Percentiles rank a stretch among this genome's conserved stretches.
phyloP scores from a whole-genome alignment of 2,113 vertebrate genomes.

The Petroica traversi region DNA sequence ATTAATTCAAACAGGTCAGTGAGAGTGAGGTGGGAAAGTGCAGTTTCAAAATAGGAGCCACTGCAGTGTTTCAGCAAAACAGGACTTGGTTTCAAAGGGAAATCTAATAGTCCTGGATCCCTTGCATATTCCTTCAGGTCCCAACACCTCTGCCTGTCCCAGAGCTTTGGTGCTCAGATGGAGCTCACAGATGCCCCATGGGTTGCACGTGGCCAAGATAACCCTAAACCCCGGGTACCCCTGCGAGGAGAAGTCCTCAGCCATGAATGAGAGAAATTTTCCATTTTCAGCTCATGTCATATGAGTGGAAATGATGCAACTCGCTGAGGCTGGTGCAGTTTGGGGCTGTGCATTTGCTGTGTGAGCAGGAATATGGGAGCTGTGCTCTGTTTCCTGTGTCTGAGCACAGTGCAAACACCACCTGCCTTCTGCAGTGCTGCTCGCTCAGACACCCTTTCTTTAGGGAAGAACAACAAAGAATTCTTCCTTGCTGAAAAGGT shows the following conservation, averaged over 20 bases:
- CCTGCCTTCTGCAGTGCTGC: accelerated
- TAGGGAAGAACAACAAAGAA: constrained; percentile 18
- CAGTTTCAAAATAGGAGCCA: neutral
- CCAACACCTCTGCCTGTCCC: neutral
- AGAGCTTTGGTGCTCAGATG: neutral
- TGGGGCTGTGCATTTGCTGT: neutral
- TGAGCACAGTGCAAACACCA: neutral
- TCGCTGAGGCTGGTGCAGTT: neutral
- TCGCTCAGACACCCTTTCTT: neutral
- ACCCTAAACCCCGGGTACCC: neutral
- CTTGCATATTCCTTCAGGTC: neutral
- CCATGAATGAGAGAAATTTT: neutral
- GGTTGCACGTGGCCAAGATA: accelerated
- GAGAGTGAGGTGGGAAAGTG: neutral
- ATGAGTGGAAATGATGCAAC: neutral
- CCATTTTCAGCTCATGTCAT: neutral
- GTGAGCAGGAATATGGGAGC: neutral
- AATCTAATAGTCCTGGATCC: neutral
- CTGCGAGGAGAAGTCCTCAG: neutral
- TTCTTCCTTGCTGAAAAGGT: constrained; percentile 17
- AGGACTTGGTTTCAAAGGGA: neutral
- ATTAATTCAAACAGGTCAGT: neutral
- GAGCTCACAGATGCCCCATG: accelerated
- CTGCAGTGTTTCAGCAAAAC: neutral
- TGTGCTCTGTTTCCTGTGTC: neutral